Conservation (phyloP, 2,797 vertebrate genomes). For the Glyptemys insculpta region DNA sequence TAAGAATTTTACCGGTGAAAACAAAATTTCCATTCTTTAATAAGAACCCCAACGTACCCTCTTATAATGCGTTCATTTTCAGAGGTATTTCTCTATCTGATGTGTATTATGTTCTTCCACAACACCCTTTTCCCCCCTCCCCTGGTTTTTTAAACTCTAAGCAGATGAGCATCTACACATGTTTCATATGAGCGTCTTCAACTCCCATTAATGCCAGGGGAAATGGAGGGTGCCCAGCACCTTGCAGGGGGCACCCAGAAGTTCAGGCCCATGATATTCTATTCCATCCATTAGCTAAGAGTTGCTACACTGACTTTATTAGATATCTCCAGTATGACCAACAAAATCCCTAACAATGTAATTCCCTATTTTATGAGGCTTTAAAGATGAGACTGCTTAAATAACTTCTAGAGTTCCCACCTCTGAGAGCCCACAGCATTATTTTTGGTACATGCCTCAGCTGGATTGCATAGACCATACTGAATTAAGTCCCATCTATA, state of each 20-base stretch:
- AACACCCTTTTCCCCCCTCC: not conserved
- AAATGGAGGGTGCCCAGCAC: not conserved
- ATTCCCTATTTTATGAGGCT: not conserved
- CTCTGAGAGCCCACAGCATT: not conserved
- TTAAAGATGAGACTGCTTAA: not conserved
- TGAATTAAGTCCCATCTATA: not conserved
- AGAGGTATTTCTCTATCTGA: not conserved
- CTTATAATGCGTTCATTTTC: not conserved
- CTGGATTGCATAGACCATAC: not conserved
- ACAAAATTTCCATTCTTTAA: not conserved
- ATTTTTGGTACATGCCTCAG: not conserved
- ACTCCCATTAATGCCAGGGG: not conserved
- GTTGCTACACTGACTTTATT: not conserved
- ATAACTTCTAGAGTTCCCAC: not conserved
- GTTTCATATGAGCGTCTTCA: not conserved
- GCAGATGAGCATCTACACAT: not conserved
- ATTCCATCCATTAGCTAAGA: not conserved
- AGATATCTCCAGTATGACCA: not conserved
- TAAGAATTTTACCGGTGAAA: not conserved
- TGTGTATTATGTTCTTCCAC: not conserved
- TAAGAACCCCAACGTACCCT: not conserved
- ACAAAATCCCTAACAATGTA: too few relatives aligned
- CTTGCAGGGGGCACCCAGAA: not conserved
- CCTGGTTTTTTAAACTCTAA: not conserved
- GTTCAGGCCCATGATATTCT: fast-evolving